Base-by-base conservation (phyloP, 2,797 vertebrate genomes). In the Enteromius unitaeniatus region DNA sequence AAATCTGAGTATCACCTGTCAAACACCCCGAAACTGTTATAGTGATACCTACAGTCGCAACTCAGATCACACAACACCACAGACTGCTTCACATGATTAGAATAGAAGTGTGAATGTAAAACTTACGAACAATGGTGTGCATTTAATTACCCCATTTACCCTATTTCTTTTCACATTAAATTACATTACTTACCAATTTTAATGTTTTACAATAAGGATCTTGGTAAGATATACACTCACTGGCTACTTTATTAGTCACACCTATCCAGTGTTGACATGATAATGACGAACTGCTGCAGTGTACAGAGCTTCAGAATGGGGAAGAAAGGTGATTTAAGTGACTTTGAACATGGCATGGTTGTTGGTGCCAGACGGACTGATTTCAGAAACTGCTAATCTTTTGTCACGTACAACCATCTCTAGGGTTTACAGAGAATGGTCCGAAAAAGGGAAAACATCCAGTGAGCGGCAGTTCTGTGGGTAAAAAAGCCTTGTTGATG, bases 1-100 rank as follows among this genome's bases (percentile, higher is more conserved):
- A 70, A 49, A 81, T 58, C 21, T 75, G 45, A 78, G 67, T 55
- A 77, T 67, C 51, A 17, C 67, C 21, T 42, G 11, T 34, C 72
- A 74, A 53, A 42, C 53, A 73, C 55, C 21, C 26, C 13, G 51
- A 28, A 40, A 53, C 49, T 45, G 6, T 28, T 31, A 69, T 6
- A 23, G 37, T 15, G 40, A 73, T 74, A 26, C n/a, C 40, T 81
- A 72, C 23, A 51, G 79, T 55, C 70, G 10, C 15, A 42, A n/a
- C 14, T 51, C 3, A 0, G 15, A 82, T 75, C 72, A 75, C 19
- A 37, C 42, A 62, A 73, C 15, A 31, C 68, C 42, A 51, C 17
- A n/a, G 55, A 74, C 69, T 31, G 47, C 17, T 37, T 45, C 47
- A 34, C 17, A 62, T 19, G 26, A 45, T 74, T 26, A 26, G 40